Evolutionary conservation across 2,888 invertebrate species (phyloP).

Genomic region (Odontocolon sp.): DNA sequence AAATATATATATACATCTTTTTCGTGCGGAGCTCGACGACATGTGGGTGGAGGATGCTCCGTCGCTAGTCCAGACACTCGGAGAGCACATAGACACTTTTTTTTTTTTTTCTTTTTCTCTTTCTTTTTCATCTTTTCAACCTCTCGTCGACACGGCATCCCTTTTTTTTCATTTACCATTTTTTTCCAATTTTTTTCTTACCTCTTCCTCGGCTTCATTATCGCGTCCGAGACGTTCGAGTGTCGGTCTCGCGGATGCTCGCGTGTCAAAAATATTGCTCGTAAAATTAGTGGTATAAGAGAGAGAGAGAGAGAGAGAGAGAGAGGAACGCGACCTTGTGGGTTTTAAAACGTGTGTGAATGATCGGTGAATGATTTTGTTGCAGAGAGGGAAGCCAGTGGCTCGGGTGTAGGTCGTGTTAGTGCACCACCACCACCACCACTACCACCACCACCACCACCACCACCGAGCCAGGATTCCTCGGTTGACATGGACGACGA

Average conservation of each 20-base stretch:
- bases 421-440: too few relatives aligned
- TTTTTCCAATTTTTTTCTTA: slow-evolving; percentile 16
- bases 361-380: slow-evolving; percentile 45
- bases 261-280: slow-evolving; percentile 59
- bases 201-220: slow-evolving; percentile 58
- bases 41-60: slow-evolving; percentile 64
- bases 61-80: slow-evolving; percentile 37
- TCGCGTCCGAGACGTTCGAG: slow-evolving; percentile 50
- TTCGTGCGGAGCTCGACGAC: slow-evolving; percentile 56
- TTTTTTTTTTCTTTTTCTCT: slow-evolving; percentile 16
- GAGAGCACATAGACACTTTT: slow-evolving; percentile 10
- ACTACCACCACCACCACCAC: too few relatives aligned
- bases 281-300: slow-evolving; percentile 59
- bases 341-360: slow-evolving; percentile 2
- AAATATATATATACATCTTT: slow-evolving; percentile 17
- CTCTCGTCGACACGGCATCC: slow-evolving; percentile 54
- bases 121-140: slow-evolving; percentile 19
- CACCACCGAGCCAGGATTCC: slow-evolving; percentile 72
- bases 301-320: slow-evolving; percentile 9
- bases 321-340: neutral
- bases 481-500: slow-evolving; percentile 77
- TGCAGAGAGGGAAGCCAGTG: slow-evolving; percentile 79
- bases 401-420: slow-evolving; percentile 73
- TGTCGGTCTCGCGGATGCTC: slow-evolving; percentile 54
- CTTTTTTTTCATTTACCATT: slow-evolving; percentile 24